Evolutionary conservation across 2,888 invertebrate genomes (phyloP).

Genomic region (Andrena flavipes): DNA sequence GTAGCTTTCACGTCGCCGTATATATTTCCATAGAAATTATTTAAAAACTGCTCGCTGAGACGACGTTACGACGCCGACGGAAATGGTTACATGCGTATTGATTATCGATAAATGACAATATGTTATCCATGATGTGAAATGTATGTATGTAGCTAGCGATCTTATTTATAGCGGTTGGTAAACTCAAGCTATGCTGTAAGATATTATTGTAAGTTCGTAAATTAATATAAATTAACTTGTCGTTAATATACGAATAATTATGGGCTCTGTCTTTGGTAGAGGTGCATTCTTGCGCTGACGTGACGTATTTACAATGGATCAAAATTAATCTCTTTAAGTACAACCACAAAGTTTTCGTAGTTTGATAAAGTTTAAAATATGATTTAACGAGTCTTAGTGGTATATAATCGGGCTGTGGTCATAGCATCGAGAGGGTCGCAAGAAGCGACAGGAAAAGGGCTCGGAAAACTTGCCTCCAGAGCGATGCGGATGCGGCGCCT

Average conservation of each 20-base stretch:
- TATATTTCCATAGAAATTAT: constrained; percentile 29
- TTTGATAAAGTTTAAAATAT: background rate
- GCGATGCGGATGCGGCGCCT: constrained; percentile 16
- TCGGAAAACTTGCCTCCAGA: background rate
- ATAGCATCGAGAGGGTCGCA: background rate
- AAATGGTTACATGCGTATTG: background rate
- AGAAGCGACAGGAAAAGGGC: constrained; percentile 7
- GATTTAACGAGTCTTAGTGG: background rate
- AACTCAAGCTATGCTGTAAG: background rate
- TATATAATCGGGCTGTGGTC: background rate
- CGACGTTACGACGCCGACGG: too few species aligned
- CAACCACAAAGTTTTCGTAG: background rate
- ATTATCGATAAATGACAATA: background rate
- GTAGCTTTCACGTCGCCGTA: background rate
- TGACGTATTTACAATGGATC: constrained; percentile 30
- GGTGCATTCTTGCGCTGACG: constrained; percentile 4
- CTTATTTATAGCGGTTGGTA: background rate
- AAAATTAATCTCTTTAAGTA: background rate
- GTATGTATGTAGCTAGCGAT: background rate
- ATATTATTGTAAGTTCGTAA: background rate
- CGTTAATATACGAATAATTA: background rate
- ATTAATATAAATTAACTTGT: constrained; percentile 11
- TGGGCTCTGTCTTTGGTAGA: constrained; percentile 52
- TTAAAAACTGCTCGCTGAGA: background rate
- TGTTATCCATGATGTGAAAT: background rate